Percentiles rank a stretch among this genome's conserved stretches.
Evolutionary conservation across 1,140 invertebrate genomes (phyloP).

Genomic region (Laupala kohalensis): DNA sequence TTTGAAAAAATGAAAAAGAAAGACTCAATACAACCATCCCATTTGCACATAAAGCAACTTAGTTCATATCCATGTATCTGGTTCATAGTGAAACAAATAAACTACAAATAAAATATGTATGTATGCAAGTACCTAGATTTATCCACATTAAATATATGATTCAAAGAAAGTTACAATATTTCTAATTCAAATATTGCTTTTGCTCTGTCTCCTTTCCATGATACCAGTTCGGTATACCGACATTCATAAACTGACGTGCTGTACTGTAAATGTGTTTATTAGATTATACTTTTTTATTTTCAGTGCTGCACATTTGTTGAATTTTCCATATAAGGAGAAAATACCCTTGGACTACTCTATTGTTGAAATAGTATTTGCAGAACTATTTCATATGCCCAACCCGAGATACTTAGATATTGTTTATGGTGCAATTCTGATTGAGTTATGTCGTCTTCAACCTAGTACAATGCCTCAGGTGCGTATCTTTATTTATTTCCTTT

Average conservation of each 20-base stretch:
- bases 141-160: no score
- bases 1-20: no score
- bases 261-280: neutral
- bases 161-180: no score
- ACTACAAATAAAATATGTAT: no score
- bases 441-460: slow-evolving; percentile 92
- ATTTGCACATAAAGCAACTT: no score
- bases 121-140: no score
- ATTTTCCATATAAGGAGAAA: slow-evolving; percentile 84
- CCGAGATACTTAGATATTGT: slow-evolving; percentile 81
- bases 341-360: slow-evolving; percentile 97
- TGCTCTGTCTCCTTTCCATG: neutral
- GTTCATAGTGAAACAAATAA: no score
- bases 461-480: slow-evolving; percentile 88
- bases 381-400: slow-evolving; percentile 85
- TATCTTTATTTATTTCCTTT: no score
- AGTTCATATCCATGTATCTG: no score
- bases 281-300: slow-evolving; percentile 22
- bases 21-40: no score
- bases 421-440: slow-evolving; percentile 91
- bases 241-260: neutral
- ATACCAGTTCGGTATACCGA: neutral
- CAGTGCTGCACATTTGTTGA: slow-evolving; percentile 77
- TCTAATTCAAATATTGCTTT: neutral
- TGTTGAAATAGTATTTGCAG: slow-evolving; percentile 90